Evolutionary conservation across 2,113 vertebrate species (phyloP).

Genomic region (Delphinapterus leucas): DNA sequence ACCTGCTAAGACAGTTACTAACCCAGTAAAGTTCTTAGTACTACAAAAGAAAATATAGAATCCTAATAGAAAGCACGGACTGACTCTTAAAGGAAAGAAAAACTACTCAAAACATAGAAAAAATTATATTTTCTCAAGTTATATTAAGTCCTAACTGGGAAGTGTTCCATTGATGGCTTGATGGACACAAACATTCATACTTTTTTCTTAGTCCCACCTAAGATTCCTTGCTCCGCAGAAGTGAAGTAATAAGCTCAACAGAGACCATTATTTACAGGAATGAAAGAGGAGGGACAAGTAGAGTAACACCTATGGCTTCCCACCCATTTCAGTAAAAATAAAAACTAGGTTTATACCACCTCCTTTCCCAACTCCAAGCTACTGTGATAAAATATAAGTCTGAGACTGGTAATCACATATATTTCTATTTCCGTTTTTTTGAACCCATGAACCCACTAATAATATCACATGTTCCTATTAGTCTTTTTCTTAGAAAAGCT

Average conservation of each 20-base stretch:
- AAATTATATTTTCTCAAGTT: neutral
- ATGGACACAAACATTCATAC: neutral
- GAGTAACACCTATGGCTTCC: neutral
- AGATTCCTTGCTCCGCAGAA: neutral
- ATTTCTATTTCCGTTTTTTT: conserved; percentile 35
- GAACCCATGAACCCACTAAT: neutral
- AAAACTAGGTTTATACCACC: neutral
- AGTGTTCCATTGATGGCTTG: neutral
- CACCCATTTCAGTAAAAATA: neutral
- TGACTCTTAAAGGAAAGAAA: conserved; percentile 1
- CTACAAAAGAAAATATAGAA: neutral
- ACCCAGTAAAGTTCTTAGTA: neutral
- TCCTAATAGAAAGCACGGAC: neutral
- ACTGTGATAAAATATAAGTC: neutral
- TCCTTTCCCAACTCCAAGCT: neutral
- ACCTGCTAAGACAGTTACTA: neutral
- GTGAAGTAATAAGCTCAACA: neutral
- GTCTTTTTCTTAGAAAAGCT: neutral
- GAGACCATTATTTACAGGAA: neutral
- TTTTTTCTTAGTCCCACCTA: neutral
- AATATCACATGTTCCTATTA: neutral
- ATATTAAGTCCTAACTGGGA: neutral
- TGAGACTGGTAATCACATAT: neutral
- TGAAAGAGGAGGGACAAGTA: neutral
- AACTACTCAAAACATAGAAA: neutral